Evolutionary conservation across 1,140 invertebrate species (phyloP), one percentile per base, ranked within the genome.

Genomic region (Chionoecetes opilio): DNA sequence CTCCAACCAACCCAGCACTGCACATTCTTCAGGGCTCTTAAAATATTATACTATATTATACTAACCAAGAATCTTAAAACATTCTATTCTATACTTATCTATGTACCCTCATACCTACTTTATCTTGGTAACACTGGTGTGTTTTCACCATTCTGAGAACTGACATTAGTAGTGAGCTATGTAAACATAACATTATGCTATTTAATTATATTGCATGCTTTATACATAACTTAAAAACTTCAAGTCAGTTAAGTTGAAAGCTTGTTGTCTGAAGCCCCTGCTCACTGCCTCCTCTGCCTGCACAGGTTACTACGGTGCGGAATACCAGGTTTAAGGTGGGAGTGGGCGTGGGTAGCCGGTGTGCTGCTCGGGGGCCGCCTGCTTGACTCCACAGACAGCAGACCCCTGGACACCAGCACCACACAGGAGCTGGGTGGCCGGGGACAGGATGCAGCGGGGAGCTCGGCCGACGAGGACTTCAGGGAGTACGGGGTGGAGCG

Each of bases 221-320:
- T 34, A 87, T n/a, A 37, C 32, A 87, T 34, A 35, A 37, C 85
- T 29, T 87, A 32, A 87, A 38, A 34, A 29, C 32, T 87, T 87
- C 37, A 87, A 37, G 63, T n/a, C 21, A 75, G 26, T 75, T 53
- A 53, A 75, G 21, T n/a, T 21, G 26, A 26, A 75, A 75, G 21
- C 63, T n/a, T 41, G 41, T 6, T 38, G 21, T 17, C 3, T 89
- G 8, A 89, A 29, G 29, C 32, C 21, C 11, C n/a, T 46, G 29
- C 41, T 31, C 31, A 53, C 31, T 41, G 2, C 3, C 35, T 34
- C 46, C 53, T 35, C 90, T n/a, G 75, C 53, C 46, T 35, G n/a
- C 26, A 90, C 97, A 99, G 98, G 98, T 98, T 98, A 98, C 98
- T 98, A 98, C 98, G 98, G 98, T 98, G 98, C 98, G 97, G 98